Percentiles rank a stretch among this genome's conserved stretches.
Conservation (phyloP, 2,888 invertebrate species). For the Cremastinae sp. region DNA sequence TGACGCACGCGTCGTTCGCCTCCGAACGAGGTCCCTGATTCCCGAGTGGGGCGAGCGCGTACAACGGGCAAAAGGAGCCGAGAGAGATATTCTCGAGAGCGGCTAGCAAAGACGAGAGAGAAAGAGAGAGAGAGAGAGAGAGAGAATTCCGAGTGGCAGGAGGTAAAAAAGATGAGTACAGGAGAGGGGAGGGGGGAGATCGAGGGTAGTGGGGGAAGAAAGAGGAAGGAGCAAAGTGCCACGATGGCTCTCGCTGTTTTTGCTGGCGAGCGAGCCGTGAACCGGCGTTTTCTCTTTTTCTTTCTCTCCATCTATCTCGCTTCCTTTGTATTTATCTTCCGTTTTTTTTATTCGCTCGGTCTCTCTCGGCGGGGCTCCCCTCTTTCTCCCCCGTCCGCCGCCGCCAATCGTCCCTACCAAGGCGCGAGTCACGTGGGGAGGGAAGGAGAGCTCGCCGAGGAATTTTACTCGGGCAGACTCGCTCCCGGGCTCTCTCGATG, state of each 20-base stretch:
- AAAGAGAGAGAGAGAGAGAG: conserved; percentile 50
- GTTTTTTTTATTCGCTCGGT: conserved; percentile 27
- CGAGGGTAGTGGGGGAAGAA: conserved; percentile 20
- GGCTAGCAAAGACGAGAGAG: conserved; percentile 22
- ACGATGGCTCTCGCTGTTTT: conserved; percentile 71
- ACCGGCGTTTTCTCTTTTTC: conserved; percentile 60
- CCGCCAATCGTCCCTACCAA: conserved; percentile 2
- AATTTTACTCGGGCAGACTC: conserved; percentile 79
- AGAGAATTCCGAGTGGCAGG: conserved; percentile 22
- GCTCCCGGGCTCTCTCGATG: conserved; percentile 73
- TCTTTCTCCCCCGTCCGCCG: conserved; percentile 15
- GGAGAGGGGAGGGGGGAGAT: conserved; percentile 17
- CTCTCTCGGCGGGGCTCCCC: conserved; percentile 17
- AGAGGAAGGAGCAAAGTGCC: conserved; percentile 74
- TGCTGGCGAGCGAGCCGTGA: conserved; percentile 75
- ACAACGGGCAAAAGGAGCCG: conserved; percentile 40
- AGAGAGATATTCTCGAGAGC: conserved; percentile 41
- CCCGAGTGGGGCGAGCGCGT: conserved; percentile 60
- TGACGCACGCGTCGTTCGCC: conserved; percentile 63
- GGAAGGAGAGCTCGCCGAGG: conserved; percentile 70
- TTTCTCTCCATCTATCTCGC: conserved; percentile 33
- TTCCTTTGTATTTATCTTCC: conserved; percentile 6
- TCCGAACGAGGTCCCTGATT: conserved; percentile 61
- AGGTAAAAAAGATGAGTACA: conserved; percentile 23
- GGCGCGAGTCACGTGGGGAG: not conserved